These are phyloP conservation scores for Ceriagrion tenellum DNA, from an alignment of 2,888 invertebrate species.

Conservation along the genomic window DNA sequence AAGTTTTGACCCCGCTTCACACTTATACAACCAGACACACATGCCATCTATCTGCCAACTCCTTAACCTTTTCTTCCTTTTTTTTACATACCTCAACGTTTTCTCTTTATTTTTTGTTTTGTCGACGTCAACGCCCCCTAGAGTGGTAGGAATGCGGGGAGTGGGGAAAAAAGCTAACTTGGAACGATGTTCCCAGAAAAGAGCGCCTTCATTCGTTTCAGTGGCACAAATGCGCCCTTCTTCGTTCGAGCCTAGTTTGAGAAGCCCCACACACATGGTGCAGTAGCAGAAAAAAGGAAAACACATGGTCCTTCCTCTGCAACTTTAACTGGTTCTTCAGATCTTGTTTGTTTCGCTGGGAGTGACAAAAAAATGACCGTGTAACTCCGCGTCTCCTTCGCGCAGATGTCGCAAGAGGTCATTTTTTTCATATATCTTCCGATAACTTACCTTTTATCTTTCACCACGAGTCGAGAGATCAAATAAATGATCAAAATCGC, in stretches of 20 bases:
- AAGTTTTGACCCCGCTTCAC: neutral
- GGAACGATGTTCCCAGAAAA: no score
- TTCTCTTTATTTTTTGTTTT: neutral
- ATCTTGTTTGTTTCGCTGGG: neutral
- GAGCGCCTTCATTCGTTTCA: neutral
- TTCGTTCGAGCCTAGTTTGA: neutral
- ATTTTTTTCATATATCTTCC: no score
- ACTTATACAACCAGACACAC: no score
- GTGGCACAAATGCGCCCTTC: neutral
- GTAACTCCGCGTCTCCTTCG: no score
- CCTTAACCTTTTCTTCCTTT: no score
- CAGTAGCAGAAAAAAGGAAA: neutral
- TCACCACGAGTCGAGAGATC: no score
- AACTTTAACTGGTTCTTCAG: neutral
- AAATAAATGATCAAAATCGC: no score
- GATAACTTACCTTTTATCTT: no score
- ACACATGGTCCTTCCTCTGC: neutral
- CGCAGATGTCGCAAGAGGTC: no score
- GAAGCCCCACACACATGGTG: neutral
- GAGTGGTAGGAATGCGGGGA: neutral
- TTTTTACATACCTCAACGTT: neutral
- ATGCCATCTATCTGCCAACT: no score
- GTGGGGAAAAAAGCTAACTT: no score
- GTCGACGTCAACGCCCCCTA: neutral
- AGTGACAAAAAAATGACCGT: neutral